Percentiles rank a stretch among this genome's conserved stretches.
Conservation (phyloP, 2,797 vertebrate genomes). For the Dallia pectoralis region DNA sequence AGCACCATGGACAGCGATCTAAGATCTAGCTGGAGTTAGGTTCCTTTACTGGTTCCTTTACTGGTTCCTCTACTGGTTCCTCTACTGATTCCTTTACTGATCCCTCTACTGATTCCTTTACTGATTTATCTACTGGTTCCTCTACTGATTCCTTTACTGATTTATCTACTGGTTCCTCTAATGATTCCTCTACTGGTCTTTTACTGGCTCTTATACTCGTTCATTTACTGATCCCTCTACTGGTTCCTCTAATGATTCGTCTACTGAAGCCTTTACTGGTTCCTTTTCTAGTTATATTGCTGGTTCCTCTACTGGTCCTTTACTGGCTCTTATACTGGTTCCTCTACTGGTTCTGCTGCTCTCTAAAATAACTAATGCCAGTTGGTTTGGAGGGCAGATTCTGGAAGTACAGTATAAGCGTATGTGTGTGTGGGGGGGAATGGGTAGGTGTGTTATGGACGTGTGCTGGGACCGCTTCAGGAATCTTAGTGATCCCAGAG, state of each 20-base stretch:
- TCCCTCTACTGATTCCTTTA: no score
- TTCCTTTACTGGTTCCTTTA: no score
- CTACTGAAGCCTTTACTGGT: no score
- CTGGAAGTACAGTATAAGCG: neutral
- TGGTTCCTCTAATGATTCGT: no score
- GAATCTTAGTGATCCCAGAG: constrained; percentile 40
- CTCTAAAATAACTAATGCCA: constrained; percentile 29
- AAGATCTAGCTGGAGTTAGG: constrained; percentile 15
- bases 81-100: neutral
- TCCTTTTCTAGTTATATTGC: neutral
- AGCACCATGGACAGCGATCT: constrained; percentile 58
- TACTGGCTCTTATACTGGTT: no score
- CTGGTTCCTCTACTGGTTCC: neutral
- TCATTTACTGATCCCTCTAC: neutral
- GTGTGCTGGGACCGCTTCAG: neutral
- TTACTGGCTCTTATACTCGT: constrained; percentile 4
- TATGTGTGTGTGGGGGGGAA: constrained; percentile 3
- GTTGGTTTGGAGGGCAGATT: neutral
- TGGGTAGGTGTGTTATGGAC: neutral
- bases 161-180: neutral
- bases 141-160: neutral
- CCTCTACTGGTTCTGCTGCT: constrained; percentile 4
- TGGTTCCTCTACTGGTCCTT: neutral
- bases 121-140: no score
- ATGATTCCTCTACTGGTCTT: neutral